Percentiles rank a stretch among this genome's conserved stretches.
phyloP scores from a whole-genome alignment of 2,888 invertebrate species.

The Myathropa florea region DNA sequence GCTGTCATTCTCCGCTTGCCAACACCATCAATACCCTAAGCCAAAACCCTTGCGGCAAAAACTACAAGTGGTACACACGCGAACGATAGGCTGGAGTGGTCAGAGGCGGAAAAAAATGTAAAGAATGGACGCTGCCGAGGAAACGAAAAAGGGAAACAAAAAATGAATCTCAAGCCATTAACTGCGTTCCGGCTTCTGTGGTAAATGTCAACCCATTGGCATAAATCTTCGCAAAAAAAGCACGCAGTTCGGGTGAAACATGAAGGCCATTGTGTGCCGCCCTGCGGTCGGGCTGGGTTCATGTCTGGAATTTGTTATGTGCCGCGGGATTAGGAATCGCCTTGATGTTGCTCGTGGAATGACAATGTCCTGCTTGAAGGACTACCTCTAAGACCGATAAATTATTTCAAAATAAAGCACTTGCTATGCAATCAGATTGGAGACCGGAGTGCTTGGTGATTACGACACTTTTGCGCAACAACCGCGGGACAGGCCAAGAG shows the following conservation, averaged over 20 bases:
- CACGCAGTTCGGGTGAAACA: background rate
- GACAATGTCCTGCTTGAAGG: background rate
- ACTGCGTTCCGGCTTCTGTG: background rate
- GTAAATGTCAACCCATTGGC: slow-evolving; percentile 15
- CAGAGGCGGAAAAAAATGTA: background rate
- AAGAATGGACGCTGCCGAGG: background rate
- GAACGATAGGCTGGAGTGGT: background rate
- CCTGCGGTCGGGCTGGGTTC: background rate
- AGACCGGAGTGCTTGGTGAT: background rate
- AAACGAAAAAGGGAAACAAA: background rate
- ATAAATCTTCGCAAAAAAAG: background rate
- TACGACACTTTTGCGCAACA: background rate
- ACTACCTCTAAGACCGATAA: background rate
- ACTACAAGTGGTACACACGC: background rate
- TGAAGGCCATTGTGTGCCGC: background rate
- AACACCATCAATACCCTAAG: background rate
- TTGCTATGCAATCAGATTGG: background rate
- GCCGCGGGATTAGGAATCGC: background rate
- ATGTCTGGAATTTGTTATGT: background rate
- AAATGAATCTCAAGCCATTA: slow-evolving; percentile 26
- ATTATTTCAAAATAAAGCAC: background rate
- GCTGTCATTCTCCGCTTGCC: background rate
- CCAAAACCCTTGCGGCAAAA: background rate
- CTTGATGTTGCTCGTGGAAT: background rate
- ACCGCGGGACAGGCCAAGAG: too few species aligned